Evolutionary conservation across 2,113 vertebrate species (phyloP), one percentile per base, ranked within the genome.

Genomic region (Corythoichthys intestinalis): DNA sequence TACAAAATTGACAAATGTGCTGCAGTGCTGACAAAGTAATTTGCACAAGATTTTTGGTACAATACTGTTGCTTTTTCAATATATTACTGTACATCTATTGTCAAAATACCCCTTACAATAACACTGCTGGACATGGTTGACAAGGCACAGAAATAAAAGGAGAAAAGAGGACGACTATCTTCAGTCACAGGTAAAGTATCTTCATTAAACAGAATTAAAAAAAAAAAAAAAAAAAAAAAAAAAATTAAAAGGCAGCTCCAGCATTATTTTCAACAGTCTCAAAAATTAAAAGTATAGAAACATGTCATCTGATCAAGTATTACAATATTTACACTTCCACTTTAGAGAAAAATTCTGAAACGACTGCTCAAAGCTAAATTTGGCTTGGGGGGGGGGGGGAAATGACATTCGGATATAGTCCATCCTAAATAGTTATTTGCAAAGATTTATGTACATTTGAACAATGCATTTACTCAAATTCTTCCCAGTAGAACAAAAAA

Each of bases 401-500:
- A n/a, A n/a, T n/a, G 67, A 72, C 64, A 65, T 28, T 28, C 20
- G 20, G 20, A 28, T 28, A 28, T 28, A 28, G 20, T 28, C 20
- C 12, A 44, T 38, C 41, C 13, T 57, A 50, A 17, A 79, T 9
- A 67, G 41, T 13, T 65, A 73, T 76, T 81, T 88, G 87, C 86
- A 89, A 87, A 77, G 82, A 68, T 77, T 66, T 77, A 84, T 80
- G 64, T 74, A 81, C 82, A 89, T 73, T 76, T 76, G 15, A 77
- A 72, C 59, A 77, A 66, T 54, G 8, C 53, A 54, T 13, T 53
- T 70, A 37, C 57, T 68, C 61, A 35, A 44, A 60, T 35, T 39
- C 50, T 10, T 38, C 41, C 20, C 11, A 0, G 41, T 41, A 35
- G 71, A 53, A 68, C 63, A 80, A 84, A 44, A 44, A 87, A 90